Base-by-base conservation (phyloP, 2,888 invertebrate species). In the Chloromyia formosa region DNA sequence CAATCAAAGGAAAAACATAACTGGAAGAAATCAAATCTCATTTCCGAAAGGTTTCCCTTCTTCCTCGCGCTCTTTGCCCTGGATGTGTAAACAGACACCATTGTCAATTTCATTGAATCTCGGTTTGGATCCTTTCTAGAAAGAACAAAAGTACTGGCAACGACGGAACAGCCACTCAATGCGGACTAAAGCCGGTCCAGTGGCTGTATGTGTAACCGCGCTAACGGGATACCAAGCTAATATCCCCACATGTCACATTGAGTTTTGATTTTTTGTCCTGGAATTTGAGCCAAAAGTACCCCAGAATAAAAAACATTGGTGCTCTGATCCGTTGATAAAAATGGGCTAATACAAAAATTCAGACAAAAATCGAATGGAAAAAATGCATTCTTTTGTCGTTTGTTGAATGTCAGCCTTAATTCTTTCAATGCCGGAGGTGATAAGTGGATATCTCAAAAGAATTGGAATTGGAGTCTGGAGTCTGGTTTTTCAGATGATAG, bases 11-110 rank as follows among this genome's bases (percentile, higher is more conserved):
- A 71, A 16, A n/a, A 71, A 12, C 56, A 58, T 23, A 22, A 18
- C 60, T 7, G 22, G 16, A 27, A 18, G 35, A 58, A 56, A 71
- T 71, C 71, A 71, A 71, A 58, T 58, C 58, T 56, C 40, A 71
- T 71, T 71, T 58, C 71, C 27, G 35, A 71, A 58, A 58, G 40
- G 42, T 23, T 35, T 35, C 27, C 27, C 27, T 49, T n/a, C 16
- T 3, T 49, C 49, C 49, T n/a, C n/a, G n/a, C n/a, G n/a, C n/a
- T n/a, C n/a, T n/a, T n/a, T 49, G 12, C 12, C 10, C 49, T 49
- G 12, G 27, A 49, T 49, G 49, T 49, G 5, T n/a, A n/a, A n/a
- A n/a, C 49, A 49, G 49, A 35, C 27, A 35, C 27, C 7, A 4
- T 35, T 35, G 27, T 35, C 27, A n/a, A n/a, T n/a, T n/a, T n/a